These are phyloP conservation scores for Prorops nasuta DNA, from an alignment of 1,140 invertebrate genomes.

Conservation along the genomic window DNA sequence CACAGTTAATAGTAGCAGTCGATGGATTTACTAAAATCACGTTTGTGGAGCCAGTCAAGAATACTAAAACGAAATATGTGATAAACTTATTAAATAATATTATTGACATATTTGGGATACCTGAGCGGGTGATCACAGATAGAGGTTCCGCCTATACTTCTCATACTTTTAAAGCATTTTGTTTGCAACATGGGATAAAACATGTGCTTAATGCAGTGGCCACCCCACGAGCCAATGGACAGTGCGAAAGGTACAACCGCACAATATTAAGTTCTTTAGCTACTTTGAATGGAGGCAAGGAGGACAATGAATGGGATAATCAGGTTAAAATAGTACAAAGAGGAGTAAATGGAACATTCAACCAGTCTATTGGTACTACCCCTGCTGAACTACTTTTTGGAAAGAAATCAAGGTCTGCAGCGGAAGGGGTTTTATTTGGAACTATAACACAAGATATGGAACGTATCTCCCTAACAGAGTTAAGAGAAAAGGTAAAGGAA, in stretches of 20 bases:
- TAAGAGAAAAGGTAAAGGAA: neutral
- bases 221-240: slow-evolving; percentile 33
- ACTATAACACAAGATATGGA: neutral
- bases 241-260: slow-evolving; percentile 6
- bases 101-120: slow-evolving; percentile 20
- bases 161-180: slow-evolving; percentile 25
- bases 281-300: neutral
- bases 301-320: neutral
- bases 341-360: neutral
- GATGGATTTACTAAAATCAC: slow-evolving; percentile 33
- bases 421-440: neutral
- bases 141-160: slow-evolving; percentile 35
- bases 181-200: slow-evolving; percentile 26
- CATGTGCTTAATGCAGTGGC: slow-evolving; percentile 35
- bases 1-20: slow-evolving; percentile 22
- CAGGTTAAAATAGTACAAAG: neutral
- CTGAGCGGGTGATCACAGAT: slow-evolving; percentile 33
- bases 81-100: slow-evolving; percentile 11
- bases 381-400: neutral
- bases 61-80: slow-evolving; percentile 24
- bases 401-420: neutral
- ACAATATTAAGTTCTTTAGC: neutral
- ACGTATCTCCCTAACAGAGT: neutral
- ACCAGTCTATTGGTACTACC: neutral
- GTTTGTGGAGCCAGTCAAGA: slow-evolving; percentile 20